Conservation (phyloP, 2,113 vertebrate genomes). For the Oreochromis spilurus region DNA sequence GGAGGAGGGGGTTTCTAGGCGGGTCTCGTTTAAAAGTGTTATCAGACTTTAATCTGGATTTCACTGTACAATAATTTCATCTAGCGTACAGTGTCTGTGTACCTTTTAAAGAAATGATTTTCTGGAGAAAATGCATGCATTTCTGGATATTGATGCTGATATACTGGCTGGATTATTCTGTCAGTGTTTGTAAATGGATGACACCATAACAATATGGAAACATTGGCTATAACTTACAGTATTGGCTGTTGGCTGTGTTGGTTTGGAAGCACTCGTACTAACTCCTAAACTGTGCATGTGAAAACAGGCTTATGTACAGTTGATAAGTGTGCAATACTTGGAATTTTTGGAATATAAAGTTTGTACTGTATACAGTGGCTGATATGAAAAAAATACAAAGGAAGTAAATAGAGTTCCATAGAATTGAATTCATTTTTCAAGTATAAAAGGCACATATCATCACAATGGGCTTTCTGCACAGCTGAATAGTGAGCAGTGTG, state of each 20-base stretch:
- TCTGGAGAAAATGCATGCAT: constrained; percentile 19
- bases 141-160: constrained; percentile 11
- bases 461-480: neutral
- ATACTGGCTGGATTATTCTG: constrained; percentile 2
- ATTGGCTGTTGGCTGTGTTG: neutral
- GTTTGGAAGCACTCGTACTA: constrained; percentile 5
- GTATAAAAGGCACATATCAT: constrained; percentile 11
- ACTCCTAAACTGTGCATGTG: neutral
- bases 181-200: constrained; percentile 11
- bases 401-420: neutral
- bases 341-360: constrained; percentile 35
- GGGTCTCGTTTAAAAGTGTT: constrained; percentile 18
- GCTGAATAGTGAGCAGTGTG: neutral
- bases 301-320: constrained; percentile 39
- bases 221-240: neutral
- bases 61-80: constrained; percentile 41
- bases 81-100: neutral
- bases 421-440: neutral
- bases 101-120: neutral
- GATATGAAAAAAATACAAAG: neutral
- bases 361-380: constrained; percentile 35
- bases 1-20: constrained; percentile 1
- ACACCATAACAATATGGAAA: neutral
- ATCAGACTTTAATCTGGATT: constrained; percentile 25
- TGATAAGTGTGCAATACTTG: constrained; percentile 27